Evolutionary conservation across 2,888 invertebrate genomes (phyloP), one percentile per base, ranked within the genome.

Genomic region (Clunio marinus): DNA sequence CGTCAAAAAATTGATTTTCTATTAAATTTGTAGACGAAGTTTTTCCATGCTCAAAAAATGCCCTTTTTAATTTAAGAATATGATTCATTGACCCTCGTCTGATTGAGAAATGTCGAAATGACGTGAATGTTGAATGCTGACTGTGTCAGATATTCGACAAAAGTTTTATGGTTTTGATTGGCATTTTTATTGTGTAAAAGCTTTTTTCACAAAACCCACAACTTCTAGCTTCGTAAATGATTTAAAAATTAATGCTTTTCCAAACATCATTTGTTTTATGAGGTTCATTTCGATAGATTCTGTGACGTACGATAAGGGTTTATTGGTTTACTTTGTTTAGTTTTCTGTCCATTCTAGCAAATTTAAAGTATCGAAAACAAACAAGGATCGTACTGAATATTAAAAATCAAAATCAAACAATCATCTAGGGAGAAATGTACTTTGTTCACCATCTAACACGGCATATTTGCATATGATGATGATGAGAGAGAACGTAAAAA

Each of bases 1-100:
- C n/a, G n/a, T n/a, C n/a, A n/a, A n/a, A n/a, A n/a, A n/a, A n/a
- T n/a, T n/a, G n/a, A n/a, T n/a, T n/a, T n/a, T n/a, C n/a, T n/a
- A n/a, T n/a, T n/a, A n/a, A n/a, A n/a, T n/a, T n/a, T n/a, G n/a
- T n/a, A n/a, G n/a, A n/a, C n/a, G 32, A 32, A 32, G 4, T 32
- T 7, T 32, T 32, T 32, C 5, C 4, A 32, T 32, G 32, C 4
- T 7, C 4, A 7, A 32, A 32, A 32, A 32, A 32, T 32, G 10
- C 4, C 4, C 32, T 32, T 32, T 32, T 32, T 32, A 7, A 45
- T 45, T 45, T 45, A 45, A 15, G 51, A 62, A 41, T 62, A 41
- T 62, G 62, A 62, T 62, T 62, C 37, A 62, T 62, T 62, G 62
- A 62, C 62, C 62, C 22, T 24, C 17, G 10, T 24, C 57, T 51